A percentile compares a stretch with the other conserved stretches of the same genome.
Evolutionary conservation across 2,797 vertebrate species (phyloP).

Genomic region (Merluccius polli): DNA sequence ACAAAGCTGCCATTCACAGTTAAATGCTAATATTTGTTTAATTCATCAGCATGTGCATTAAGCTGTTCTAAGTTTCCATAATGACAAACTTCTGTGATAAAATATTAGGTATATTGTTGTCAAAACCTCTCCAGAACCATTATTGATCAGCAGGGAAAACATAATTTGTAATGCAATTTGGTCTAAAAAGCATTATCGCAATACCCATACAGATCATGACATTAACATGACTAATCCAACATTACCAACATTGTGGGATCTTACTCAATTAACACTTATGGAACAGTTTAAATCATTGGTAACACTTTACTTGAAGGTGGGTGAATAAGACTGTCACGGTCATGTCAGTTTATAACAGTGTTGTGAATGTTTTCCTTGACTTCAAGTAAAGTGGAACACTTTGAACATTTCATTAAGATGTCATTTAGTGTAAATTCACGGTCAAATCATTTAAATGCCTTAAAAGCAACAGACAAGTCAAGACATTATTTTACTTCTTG

Average conservation of each 20-base stretch:
- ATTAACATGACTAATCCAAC: constrained; percentile 15
- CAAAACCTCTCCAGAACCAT: background rate
- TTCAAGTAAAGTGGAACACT: too few species aligned
- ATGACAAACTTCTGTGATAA: background rate
- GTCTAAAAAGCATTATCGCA: constrained; percentile 11
- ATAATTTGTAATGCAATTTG: constrained; percentile 7
- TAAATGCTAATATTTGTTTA: background rate
- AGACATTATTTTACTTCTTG: too few species aligned
- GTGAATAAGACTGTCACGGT: too few species aligned
- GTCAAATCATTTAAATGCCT: too few species aligned
- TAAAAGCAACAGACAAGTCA: too few species aligned
- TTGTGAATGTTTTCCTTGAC: too few species aligned
- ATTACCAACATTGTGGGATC: background rate
- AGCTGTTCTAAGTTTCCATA: background rate
- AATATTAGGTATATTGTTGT: background rate
- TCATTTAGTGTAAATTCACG: too few species aligned
- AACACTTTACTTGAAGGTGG: too few species aligned
- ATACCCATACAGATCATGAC: constrained; percentile 3
- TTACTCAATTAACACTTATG: constrained; percentile 30
- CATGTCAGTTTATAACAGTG: too few species aligned
- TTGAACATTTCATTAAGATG: too few species aligned
- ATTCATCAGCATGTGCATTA: background rate
- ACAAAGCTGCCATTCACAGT: background rate
- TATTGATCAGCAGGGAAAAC: background rate
- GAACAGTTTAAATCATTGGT: constrained; percentile 22